A percentile compares a stretch with the other conserved stretches of the same genome.
These are phyloP conservation scores for Malthinus flaveolus DNA, from an alignment of 2,888 invertebrate species.

Conservation along the genomic window DNA sequence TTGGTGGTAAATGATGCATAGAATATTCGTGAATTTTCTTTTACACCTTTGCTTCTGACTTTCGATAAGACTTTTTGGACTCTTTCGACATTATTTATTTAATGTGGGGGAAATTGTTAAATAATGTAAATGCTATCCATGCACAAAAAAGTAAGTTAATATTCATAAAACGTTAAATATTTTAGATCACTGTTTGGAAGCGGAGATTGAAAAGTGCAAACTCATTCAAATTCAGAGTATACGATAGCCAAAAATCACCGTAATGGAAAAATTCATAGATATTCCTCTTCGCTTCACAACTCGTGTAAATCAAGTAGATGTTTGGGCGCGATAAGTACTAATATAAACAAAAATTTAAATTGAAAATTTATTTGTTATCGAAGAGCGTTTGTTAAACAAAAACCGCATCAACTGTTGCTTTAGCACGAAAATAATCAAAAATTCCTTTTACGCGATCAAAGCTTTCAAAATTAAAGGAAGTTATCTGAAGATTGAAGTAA, in stretches of 20 bases:
- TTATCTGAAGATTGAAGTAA: slow-evolving; percentile 32
- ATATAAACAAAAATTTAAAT: slow-evolving; percentile 25
- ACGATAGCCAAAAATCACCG: slow-evolving; percentile 38
- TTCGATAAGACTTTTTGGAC: too few relatives aligned
- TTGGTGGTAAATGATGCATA: too few relatives aligned
- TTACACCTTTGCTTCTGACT: too few relatives aligned
- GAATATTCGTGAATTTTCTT: too few relatives aligned
- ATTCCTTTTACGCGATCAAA: neutral
- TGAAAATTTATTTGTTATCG: neutral
- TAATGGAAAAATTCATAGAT: slow-evolving; percentile 41
- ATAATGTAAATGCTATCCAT: too few relatives aligned
- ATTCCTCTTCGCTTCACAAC: slow-evolving; percentile 33
- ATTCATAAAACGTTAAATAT: slow-evolving; percentile 21
- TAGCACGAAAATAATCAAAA: too few relatives aligned
- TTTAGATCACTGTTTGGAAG: slow-evolving; percentile 30
- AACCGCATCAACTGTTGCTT: too few relatives aligned
- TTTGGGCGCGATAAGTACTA: slow-evolving; percentile 22
- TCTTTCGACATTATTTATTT: too few relatives aligned
- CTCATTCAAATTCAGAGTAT: slow-evolving; percentile 40
- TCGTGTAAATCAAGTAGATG: slow-evolving; percentile 32
- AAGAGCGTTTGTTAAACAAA: too few relatives aligned
- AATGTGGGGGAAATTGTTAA: too few relatives aligned
- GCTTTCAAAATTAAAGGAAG: slow-evolving; percentile 18
- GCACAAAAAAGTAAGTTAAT: neutral
- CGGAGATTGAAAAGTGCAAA: slow-evolving; percentile 41